Base-by-base conservation (phyloP, 30 jellyfish, hydroid and myxozoan species). In the Cassiopea xamachana region DNA sequence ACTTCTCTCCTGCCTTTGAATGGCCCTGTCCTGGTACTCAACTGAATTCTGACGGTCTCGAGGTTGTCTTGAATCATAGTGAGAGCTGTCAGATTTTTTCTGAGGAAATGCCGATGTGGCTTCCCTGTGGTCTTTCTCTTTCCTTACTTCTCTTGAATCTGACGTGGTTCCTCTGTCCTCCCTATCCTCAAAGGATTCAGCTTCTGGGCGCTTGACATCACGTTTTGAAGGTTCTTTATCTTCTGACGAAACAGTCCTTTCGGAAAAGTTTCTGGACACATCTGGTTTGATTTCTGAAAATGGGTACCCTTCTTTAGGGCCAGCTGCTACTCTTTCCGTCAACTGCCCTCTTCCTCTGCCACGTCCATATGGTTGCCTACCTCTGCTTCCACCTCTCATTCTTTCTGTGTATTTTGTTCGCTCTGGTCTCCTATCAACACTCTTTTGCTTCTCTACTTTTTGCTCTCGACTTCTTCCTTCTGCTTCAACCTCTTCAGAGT, bases 261-360 rank as follows among this genome's bases (percentile, higher is more conserved):
- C 96, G 19, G 95, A 77, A 44, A 77, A 60, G 64, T 77, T 78
- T 58, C 82, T 79, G 0, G 75, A 17, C 69, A 70, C 64, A 45
- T 46, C 74, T 9, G 50, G 83, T 19, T 73, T 84, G 64, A 49
- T 19, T 16, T 84, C 89, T 46, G 79, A 51, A 67, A 83, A 81
- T 15, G 78, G 73, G 70, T 74, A 80, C 45, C 92, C 89, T 7
- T 83, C 90, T 46, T 73, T 83, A 46, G 81, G 50, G 2, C 50
- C 67, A 50, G 19, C 79, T 45, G 79, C 39, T 9, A 79, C 3
- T 19, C 90, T 74, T 4, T 50, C 60, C 1, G 94, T 45, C 51
- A n/a, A 15, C 12, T 17, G 51, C 9, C 88, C 82, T 67, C 95
- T 72, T 19, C 95, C 95, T 64, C 90, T 80, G 48, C 95, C 87